Evolutionary conservation across 2,113 vertebrate species (phyloP), one percentile per base, ranked within the genome.

Genomic region (Diphyllodes magnificus): DNA sequence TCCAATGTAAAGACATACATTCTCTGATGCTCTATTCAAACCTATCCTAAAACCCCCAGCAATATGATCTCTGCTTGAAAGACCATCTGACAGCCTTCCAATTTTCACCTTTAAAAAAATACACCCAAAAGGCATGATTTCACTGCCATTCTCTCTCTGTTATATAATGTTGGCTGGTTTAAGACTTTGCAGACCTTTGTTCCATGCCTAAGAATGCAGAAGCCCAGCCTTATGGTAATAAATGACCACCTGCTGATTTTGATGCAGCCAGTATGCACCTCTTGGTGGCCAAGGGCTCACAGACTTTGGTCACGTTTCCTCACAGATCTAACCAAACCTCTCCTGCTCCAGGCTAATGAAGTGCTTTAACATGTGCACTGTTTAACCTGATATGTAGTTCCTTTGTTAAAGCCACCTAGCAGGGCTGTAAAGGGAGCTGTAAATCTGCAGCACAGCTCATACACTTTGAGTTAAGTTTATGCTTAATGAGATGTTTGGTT

Each of bases 401-500:
- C 88, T 86, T 93, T 82, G 82, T 93, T 75, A 88, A 82, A 95
- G 49, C 70, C 88, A 88, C 76, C 95, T 88, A 94, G 82, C 60
- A 75, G 44, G 82, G 31, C 73, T 92, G 28, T 68, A 92, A 93
- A 94, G 76, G 79, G 92, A 81, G 85, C 7, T 78, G 53, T 81
- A 95, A 97, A 94, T 86, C 93, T 90, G 72, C 82, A 75, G 49
- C 42, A 68, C 72, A 90, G 79, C 88, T 94, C 88, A 40, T 88
- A 69, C 53, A 78, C 76, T 82, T 69, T 20, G 89, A 51, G 50
- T 82, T 56, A 93, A 81, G 78, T 77, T 68, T 92, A 64, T 72
- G 47, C 63, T 82, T 96, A 96, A 93, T 90, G 80, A 93, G 86
- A 86, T 82, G 64, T 88, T 86, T 87, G 72, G 82, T 93, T 94